A percentile compares a stretch with the other conserved stretches of the same genome.
phyloP scores from a whole-genome alignment of 1,140 invertebrate genomes.

The Drosophila oshimai region DNA sequence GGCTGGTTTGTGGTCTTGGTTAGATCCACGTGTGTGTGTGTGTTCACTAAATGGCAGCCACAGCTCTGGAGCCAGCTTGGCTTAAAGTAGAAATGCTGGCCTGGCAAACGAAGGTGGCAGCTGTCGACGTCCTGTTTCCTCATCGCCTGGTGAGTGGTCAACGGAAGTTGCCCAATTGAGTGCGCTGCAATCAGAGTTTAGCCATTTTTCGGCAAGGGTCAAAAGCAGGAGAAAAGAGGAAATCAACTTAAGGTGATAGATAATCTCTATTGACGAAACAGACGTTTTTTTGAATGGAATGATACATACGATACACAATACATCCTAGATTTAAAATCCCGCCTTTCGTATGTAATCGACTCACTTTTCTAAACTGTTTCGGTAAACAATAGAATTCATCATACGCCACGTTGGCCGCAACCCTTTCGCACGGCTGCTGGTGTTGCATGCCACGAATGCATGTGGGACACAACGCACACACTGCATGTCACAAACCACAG shows the following conservation, averaged over 20 bases:
- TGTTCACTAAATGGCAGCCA: constrained; percentile 10
- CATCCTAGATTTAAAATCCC: not conserved
- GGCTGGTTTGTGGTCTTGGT: constrained; percentile 44
- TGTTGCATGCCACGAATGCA: constrained; percentile 59
- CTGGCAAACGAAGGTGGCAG: constrained; percentile 16
- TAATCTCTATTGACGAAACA: not conserved
- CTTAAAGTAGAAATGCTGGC: constrained; percentile 40
- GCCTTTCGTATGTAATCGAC: constrained; percentile 18
- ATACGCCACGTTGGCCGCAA: constrained; percentile 71
- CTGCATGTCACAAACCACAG: constrained; percentile 50
- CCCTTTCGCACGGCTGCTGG: constrained; percentile 33
- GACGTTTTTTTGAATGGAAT: not conserved
- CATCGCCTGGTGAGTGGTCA: not conserved
- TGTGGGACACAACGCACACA: constrained; percentile 37
- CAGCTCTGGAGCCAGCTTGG: not conserved
- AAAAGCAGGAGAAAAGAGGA: not conserved
- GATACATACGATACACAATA: no score
- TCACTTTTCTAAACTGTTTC: constrained; percentile 23
- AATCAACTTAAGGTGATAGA: constrained; percentile 17
- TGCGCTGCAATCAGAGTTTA: constrained; percentile 48
- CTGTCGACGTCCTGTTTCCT: not conserved
- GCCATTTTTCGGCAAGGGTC: not conserved
- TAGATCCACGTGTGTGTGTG: constrained; percentile 30
- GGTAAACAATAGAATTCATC: constrained; percentile 61
- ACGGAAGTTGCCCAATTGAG: constrained; percentile 51